Evolutionary conservation across 2,888 invertebrate genomes (phyloP).

Genomic region (Cylindroiulus punctatus): DNA sequence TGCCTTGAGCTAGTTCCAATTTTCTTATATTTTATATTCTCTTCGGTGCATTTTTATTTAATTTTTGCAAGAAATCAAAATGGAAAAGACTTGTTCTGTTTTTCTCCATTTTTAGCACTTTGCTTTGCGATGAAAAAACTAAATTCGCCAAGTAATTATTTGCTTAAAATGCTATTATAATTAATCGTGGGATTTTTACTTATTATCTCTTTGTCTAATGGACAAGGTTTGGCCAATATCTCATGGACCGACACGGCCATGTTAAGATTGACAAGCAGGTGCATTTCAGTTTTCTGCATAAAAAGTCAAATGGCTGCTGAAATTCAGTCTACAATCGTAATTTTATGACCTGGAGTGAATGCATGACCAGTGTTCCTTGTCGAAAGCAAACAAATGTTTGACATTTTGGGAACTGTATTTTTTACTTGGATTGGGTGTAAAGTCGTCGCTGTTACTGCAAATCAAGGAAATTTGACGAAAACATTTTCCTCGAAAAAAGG

Average conservation of each 20-base stretch:
- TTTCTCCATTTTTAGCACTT: neutral
- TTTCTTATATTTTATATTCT: neutral
- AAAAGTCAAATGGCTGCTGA: neutral
- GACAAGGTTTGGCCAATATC: neutral
- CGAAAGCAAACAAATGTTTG: neutral
- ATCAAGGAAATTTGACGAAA: neutral
- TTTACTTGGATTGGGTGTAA: neutral
- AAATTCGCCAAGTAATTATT: neutral
- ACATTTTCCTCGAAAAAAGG: neutral
- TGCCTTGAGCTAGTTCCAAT: neutral
- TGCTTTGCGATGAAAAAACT: neutral
- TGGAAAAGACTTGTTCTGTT: neutral
- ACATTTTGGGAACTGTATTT: neutral
- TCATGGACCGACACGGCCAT: neutral
- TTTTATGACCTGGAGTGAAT: slow-evolving; percentile 5
- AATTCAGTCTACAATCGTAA: neutral
- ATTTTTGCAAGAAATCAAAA: neutral
- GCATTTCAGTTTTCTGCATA: neutral
- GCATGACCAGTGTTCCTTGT: slow-evolving; percentile 29
- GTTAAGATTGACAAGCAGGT: slow-evolving; percentile 15
- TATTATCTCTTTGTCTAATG: neutral
- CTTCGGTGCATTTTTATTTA: neutral
- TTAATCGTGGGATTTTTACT: slow-evolving; percentile 48
- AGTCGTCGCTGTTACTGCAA: neutral
- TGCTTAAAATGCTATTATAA: slow-evolving; percentile 44